These are phyloP conservation scores for Acomys russatus DNA, from an alignment of 2,797 vertebrate species.

Conservation along the genomic window DNA sequence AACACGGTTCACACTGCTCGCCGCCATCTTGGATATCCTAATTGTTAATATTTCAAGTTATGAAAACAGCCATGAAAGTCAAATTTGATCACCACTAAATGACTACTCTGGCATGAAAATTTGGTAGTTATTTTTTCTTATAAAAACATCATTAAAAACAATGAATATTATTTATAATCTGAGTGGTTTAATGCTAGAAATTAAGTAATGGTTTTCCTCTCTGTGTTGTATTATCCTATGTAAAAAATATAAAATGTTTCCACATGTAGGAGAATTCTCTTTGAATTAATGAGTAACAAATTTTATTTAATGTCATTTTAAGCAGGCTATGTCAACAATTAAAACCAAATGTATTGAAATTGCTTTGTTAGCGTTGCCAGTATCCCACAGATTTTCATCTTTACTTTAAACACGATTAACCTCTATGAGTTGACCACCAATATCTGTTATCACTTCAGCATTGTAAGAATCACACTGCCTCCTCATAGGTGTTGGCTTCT, in stretches of 20 bases:
- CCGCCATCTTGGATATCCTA: no score
- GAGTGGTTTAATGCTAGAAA: background rate
- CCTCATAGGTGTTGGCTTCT: background rate
- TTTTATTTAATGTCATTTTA: background rate
- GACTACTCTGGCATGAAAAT: constrained; percentile 28
- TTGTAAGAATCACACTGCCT: background rate
- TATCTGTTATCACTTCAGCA: background rate
- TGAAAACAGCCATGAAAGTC: background rate
- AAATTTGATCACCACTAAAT: background rate
- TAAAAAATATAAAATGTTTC: background rate
- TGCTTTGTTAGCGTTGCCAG: background rate
- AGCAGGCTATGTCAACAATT: background rate
- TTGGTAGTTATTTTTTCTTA: background rate
- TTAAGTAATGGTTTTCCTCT: background rate
- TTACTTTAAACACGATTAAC: background rate
- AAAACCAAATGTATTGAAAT: background rate
- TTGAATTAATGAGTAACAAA: background rate
- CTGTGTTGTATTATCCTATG: background rate
- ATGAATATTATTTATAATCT: background rate
- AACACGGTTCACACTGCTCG: no score
- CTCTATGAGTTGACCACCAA: no score
- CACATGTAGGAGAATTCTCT: background rate
- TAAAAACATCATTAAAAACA: constrained; percentile 3
- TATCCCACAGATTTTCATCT: background rate
- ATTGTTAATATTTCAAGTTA: background rate